Conservation (phyloP, 1,140 invertebrate genomes). For the Charaxes varanes region DNA sequence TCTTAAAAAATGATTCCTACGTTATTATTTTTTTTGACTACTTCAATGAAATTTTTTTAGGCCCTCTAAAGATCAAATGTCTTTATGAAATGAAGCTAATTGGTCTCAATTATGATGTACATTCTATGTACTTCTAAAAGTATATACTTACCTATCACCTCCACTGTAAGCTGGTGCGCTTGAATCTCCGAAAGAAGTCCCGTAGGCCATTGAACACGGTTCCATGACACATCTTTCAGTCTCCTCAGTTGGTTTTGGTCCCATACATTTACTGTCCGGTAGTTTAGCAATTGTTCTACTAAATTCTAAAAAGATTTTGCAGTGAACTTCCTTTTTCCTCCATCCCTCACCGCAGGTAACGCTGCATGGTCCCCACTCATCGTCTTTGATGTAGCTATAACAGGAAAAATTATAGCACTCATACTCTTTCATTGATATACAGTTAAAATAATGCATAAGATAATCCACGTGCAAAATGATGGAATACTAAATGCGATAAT, state of each 20-base stretch:
- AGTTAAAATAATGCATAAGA: not conserved
- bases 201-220: slow-evolving; percentile 81
- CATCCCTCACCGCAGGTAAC: slow-evolving; percentile 92
- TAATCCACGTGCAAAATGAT: slow-evolving; percentile 5
- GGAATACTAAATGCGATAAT: slow-evolving; percentile 7
- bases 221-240: slow-evolving; percentile 85
- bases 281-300: slow-evolving; percentile 89
- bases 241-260: slow-evolving; percentile 86
- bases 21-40: no score
- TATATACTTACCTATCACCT: slow-evolving; percentile 45
- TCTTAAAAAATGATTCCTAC: no score
- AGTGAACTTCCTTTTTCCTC: slow-evolving; percentile 86
- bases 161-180: slow-evolving; percentile 68
- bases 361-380: slow-evolving; percentile 91
- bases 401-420: slow-evolving; percentile 10
- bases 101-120: not conserved
- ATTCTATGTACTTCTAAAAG: not conserved
- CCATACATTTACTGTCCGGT: slow-evolving; percentile 91
- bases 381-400: slow-evolving; percentile 76
- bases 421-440: no score
- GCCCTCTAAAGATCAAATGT: no score
- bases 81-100: no score
- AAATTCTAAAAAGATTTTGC: slow-evolving; percentile 95
- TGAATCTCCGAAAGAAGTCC: slow-evolving; percentile 77
- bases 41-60: no score